Base-by-base conservation (phyloP, 1,140 invertebrate species). In the Rhizoglyphus robini region DNA sequence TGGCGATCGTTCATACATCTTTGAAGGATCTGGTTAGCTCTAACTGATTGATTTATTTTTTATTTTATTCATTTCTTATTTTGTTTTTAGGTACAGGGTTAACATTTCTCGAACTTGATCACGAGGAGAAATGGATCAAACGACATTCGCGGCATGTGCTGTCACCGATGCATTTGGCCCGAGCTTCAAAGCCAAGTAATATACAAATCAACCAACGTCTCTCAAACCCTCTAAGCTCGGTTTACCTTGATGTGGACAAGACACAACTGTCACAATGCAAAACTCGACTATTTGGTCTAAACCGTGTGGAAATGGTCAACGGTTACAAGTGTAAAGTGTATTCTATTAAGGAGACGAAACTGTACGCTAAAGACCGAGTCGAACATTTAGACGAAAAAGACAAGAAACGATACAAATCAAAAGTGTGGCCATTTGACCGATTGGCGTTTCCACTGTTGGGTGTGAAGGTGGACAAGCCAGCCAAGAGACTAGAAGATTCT, bases 181-280 rank as follows among this genome's bases (percentile, higher is more conserved):
- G 70, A 30, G 73, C 72, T 0, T 65, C 74, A 32, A 70, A 75
- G 48, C 66, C 67, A 36, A 75, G 78, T 4, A 74, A 78, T 29
- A 81, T 86, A 65, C 85, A 86, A 66, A 82, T 96, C 31, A 79
- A 83, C 23, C 83, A 86, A 48, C 81, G 89, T 46, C 80, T 94
- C 1, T 84, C 84, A 15, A 83, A 86, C 66, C 89, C 90, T 5
- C 85, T 91, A 69, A 86, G 88, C 62, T 88, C 88, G 49, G 95
- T 94, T 68, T 96, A 90, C 74, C 82, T 98, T 66, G 93, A 98
- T 77, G 93, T 91, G 8, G 92, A 98, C 68, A 96, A 96, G 81
- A 97, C 98, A 70, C 89, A 88, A 75, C 98, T 99, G 78, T 93
- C 98, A 81, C 86, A 90, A 86, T 89, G 75, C 48, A 71, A 67